Base-by-base conservation (phyloP, 2,888 invertebrate genomes). In the Trachelus tabidus region DNA sequence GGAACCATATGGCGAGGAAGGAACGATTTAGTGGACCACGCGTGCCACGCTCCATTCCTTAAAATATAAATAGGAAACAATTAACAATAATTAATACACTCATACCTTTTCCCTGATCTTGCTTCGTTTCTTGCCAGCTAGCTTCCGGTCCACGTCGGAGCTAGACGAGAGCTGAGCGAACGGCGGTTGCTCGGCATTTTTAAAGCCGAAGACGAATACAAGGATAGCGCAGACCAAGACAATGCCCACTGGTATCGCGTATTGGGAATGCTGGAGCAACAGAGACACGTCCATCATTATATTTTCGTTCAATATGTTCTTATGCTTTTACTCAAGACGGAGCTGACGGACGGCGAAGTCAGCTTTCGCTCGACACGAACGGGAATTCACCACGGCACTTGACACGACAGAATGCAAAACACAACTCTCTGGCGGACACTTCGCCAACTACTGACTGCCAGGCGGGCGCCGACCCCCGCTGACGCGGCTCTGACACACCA, bases 161-260 rank as follows among this genome's bases (percentile, higher is more conserved):
- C 93, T 92, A 84, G 93, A 91, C 71, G 94, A 93, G 82, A 95
- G 92, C 92, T 95, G 95, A 89, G 95, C 95, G 91, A 96, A 96
- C 89, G 96, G 95, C 89, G 97, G 97, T 92, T 96, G 96, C 91
- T 95, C 95, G 84, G 95, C 95, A 81, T 95, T 94, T 92, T 95
- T 95, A 92, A 96, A 96, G 82, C 96, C 96, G 92, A 96, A 96
- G 83, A 94, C 94, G 92, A 95, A 96, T 87, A 96, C 95, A 85
- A 96, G 92, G 84, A 95, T 93, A 84, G 95, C 95, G 90, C 94
- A 95, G 85, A 96, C 91, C 89, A 96, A 93, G 87, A 96, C 95
- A 89, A 95, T 92, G 74, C 93, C 92, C 76, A 94, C 93, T 79
- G 94, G 94, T 77, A 94, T 89, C 79, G 93, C 93, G 86, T 93